phyloP scores from a whole-genome alignment of 53 echinoderm and acorn worm species.

The Echinarachnius parma region DNA sequence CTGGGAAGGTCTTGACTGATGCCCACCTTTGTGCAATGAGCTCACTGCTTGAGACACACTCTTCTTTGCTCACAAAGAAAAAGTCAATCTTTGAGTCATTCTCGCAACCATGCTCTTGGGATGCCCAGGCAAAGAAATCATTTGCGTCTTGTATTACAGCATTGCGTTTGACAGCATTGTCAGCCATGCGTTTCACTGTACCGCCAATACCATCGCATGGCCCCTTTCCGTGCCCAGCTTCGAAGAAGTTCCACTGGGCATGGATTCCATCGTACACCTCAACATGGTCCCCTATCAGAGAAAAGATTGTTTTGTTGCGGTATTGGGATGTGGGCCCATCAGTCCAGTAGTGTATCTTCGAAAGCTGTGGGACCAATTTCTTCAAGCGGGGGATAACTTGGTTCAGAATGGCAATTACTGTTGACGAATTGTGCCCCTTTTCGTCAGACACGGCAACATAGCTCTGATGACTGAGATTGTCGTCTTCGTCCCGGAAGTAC shows the following conservation, averaged over 20 bases:
- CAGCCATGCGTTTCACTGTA: slow-evolving; percentile 54
- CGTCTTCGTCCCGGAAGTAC: slow-evolving; percentile 5
- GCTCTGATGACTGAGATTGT: slow-evolving; percentile 13
- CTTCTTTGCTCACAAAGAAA: slow-evolving; percentile 47
- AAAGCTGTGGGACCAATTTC: slow-evolving; percentile 27
- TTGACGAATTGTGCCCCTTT: slow-evolving; percentile 22
- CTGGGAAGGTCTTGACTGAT: slow-evolving; percentile 41
- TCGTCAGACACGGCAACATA: slow-evolving; percentile 31
- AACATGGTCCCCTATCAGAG: slow-evolving; percentile 34
- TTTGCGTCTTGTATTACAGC: slow-evolving; percentile 58
- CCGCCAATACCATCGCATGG: slow-evolving; percentile 63
- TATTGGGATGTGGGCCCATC: slow-evolving; percentile 59
- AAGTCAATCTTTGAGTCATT: slow-evolving; percentile 31
- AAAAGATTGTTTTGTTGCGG: slow-evolving; percentile 52
- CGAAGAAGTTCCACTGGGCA: slow-evolving; percentile 58
- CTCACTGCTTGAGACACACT: slow-evolving; percentile 32
- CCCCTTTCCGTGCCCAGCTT: slow-evolving; percentile 58
- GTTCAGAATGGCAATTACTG: slow-evolving; percentile 26
- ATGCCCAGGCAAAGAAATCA: slow-evolving; percentile 59
- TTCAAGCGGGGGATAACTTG: slow-evolving; percentile 15
- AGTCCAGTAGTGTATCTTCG: slow-evolving; percentile 53
- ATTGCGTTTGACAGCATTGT: slow-evolving; percentile 48
- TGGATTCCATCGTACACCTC: slow-evolving; percentile 18
- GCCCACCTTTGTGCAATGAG: slow-evolving; percentile 33
- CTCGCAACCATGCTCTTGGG: slow-evolving; percentile 34